These are phyloP conservation scores for Drosophila auraria DNA, from an alignment of 1,140 invertebrate genomes.

Conservation along the genomic window DNA sequence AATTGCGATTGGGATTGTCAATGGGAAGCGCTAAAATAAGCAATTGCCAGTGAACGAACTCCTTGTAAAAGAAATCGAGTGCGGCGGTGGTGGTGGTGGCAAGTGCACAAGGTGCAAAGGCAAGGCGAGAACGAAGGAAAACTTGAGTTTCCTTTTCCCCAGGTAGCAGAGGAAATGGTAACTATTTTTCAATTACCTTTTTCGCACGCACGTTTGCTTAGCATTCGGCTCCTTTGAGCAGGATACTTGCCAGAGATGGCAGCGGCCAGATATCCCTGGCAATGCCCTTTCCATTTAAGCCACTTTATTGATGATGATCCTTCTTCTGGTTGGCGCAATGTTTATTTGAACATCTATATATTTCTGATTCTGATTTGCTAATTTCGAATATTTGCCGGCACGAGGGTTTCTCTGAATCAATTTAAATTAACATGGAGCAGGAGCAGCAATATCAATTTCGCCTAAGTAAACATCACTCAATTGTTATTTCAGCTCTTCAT, in stretches of 20 bases:
- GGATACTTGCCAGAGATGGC: constrained; percentile 29
- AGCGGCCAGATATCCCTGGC: constrained; percentile 1
- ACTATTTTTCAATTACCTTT: constrained; percentile 83
- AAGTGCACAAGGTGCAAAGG: constrained; percentile 11
- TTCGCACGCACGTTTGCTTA: constrained; percentile 81
- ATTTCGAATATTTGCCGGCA: constrained; percentile 1
- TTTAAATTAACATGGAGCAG: constrained; percentile 23
- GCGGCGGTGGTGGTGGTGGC: not conserved
- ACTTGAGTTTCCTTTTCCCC: constrained; percentile 37
- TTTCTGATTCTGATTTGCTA: constrained; percentile 9
- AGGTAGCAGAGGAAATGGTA: constrained; percentile 63
- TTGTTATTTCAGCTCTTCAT: constrained; percentile 40
- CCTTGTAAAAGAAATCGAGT: constrained; percentile 28
- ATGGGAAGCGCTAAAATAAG: constrained; percentile 51
- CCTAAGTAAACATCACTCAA: constrained; percentile 21
- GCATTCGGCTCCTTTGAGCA: constrained; percentile 67
- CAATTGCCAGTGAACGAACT: constrained; percentile 40
- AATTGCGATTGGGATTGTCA: constrained; percentile 47
- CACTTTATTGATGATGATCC: constrained; percentile 1
- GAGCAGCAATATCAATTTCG: constrained; percentile 49
- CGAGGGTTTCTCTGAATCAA: not conserved
- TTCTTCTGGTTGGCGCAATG: not conserved
- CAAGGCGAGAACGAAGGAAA: constrained; percentile 38
- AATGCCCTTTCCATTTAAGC: constrained; percentile 12
- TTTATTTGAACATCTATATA: not conserved